These are phyloP conservation scores for Dryobota labecula DNA, from an alignment of 2,888 invertebrate genomes.

Conservation along the genomic window DNA sequence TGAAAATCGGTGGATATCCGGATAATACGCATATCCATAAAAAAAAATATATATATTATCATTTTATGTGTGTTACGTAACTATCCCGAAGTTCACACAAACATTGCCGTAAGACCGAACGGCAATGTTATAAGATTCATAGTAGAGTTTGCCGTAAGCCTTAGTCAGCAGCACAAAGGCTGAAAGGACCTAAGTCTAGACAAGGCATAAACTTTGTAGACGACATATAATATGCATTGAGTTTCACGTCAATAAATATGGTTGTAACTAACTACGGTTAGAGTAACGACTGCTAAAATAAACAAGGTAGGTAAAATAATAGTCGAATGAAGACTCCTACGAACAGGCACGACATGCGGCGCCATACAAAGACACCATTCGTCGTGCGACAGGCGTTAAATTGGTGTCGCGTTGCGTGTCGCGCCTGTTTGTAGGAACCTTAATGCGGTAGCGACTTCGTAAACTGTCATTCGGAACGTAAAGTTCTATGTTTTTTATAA, in stretches of 20 bases:
- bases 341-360: too few species aligned
- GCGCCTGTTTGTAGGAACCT: too few species aligned
- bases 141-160: slow-evolving; percentile 14
- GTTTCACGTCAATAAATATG: slow-evolving; percentile 26
- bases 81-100: slow-evolving; percentile 2
- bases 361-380: too few species aligned
- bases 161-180: slow-evolving; percentile 31
- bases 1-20: too few species aligned
- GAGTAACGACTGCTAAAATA: background rate
- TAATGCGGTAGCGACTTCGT: background rate
- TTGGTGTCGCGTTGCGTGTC: too few species aligned
- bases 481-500: too few species aligned
- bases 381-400: too few species aligned
- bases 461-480: too few species aligned
- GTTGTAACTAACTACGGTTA: background rate
- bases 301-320: background rate
- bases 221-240: slow-evolving; percentile 37
- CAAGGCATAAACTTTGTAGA: slow-evolving; percentile 46
- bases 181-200: slow-evolving; percentile 43
- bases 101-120: slow-evolving; percentile 3
- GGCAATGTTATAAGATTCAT: slow-evolving; percentile 25
- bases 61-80: too few species aligned
- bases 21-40: too few species aligned
- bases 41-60: too few species aligned
- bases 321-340: too few species aligned